phyloP scores from a whole-genome alignment of 1,140 invertebrate genomes.

The Neocloeon triangulifer region DNA sequence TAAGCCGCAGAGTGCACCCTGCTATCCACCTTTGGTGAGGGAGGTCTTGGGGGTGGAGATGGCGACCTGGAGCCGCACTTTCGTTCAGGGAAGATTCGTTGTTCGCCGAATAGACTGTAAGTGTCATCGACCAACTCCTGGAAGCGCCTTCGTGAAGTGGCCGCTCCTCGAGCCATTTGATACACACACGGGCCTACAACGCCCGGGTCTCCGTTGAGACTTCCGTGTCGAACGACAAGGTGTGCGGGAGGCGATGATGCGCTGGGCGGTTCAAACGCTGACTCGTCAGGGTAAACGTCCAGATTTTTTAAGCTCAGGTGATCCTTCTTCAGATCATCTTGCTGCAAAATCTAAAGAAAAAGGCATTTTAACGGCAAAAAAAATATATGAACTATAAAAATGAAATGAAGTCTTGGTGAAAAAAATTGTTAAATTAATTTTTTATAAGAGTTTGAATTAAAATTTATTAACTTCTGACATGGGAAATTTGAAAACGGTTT shows the following conservation, averaged over 20 bases:
- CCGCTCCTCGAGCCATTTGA: conserved; percentile 27
- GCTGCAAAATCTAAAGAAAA: no score
- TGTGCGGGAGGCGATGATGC: background rate
- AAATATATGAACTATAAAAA: no score
- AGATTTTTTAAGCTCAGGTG: conserved; percentile 35
- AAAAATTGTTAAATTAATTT: no score
- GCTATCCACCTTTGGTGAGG: conserved; percentile 11
- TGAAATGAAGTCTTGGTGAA: no score
- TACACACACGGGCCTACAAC: conserved; percentile 61
- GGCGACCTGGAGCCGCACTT: conserved; percentile 10
- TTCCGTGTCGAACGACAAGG: conserved; percentile 2
- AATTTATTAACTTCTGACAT: no score
- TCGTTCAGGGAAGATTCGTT: conserved; percentile 19
- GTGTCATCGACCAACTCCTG: conserved; percentile 42
- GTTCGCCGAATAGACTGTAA: conserved; percentile 33
- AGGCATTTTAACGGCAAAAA: no score
- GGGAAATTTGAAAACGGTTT: no score
- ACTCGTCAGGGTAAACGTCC: conserved; percentile 27
- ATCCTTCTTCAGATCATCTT: no score
- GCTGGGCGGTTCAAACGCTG: conserved; percentile 3
- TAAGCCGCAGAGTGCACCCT: conserved; percentile 26
- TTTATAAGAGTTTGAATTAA: no score
- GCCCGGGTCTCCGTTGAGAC: conserved; percentile 40
- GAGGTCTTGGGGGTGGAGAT: conserved; percentile 6
- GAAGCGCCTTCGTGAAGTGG: conserved; percentile 32